Evolutionary conservation across 2,888 invertebrate genomes (phyloP), one percentile per base, ranked within the genome.

Genomic region (Chromoteleia sp.): DNA sequence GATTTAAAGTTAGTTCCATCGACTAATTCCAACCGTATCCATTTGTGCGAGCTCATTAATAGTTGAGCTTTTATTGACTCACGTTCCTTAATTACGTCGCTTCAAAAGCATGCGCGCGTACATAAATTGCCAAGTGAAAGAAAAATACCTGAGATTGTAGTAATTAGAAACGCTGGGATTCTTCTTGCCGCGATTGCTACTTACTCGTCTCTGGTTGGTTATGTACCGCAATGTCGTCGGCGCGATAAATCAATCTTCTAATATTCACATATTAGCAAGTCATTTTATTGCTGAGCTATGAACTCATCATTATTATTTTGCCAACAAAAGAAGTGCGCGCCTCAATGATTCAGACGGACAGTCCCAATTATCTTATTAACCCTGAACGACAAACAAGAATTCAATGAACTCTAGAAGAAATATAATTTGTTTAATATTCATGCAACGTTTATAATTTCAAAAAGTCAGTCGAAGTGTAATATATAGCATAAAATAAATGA

Each of bases 161-260:
- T 81, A 81, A 81, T 75, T 75, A 81, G 58, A 75, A 54, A 43
- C 52, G 61, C 52, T 54, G 68, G n/a, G n/a, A 75, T 70, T 80
- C 52, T 81, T 74, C 67, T 71, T 33, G 56, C 41, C 50, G 70
- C 73, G 17, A 67, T 67, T 45, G 41, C 50, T 52, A 65, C 71
- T 65, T 65, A 52, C 63, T 61, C 19, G 43, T 36, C 59, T 54
- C 58, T 48, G 43, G 21, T 15, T 58, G 63, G 12, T 68, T 52
- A 56, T 59, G 56, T 52, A 63, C 48, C 74, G 70, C 58, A 63
- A 78, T 67, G 48, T 59, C 33, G 36, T 45, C 59, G 73, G 41
- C 59, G 45, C 65, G 75, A 71, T 81, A 75, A 75, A 81, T 75
- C 75, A 81, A 75, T 81, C 52, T 75, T 75, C 70, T 70, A 80